Percentiles rank a stretch among this genome's conserved stretches.
These are phyloP conservation scores for Pinna nobilis DNA, from an alignment of 1,140 invertebrate species.

Conservation along the genomic window DNA sequence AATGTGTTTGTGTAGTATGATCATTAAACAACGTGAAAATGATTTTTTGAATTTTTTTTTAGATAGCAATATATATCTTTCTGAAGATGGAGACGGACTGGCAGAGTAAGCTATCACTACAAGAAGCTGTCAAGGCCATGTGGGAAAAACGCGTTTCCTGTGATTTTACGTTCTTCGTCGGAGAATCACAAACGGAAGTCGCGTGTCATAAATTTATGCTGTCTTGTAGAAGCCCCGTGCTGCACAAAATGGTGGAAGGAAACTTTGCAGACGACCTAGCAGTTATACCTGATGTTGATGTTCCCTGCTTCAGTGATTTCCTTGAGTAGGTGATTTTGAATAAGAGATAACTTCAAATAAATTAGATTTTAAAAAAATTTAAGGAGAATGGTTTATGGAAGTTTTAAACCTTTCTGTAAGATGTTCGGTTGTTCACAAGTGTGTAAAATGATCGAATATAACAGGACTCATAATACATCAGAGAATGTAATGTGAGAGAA, in stretches of 20 bases:
- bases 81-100: neutral
- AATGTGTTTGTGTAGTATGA: too few relatives aligned
- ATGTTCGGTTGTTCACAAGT: too few relatives aligned
- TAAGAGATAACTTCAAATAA: neutral
- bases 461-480: too few relatives aligned
- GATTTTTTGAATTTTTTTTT: too few relatives aligned
- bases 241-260: neutral
- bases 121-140: neutral
- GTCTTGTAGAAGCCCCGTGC: neutral
- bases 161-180: slow-evolving; percentile 5
- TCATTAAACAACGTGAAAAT: too few relatives aligned
- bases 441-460: too few relatives aligned
- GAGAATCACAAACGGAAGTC: neutral
- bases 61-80: too few relatives aligned
- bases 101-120: neutral
- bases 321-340: neutral
- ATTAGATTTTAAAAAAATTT: neutral
- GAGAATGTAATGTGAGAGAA: too few relatives aligned
- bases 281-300: neutral
- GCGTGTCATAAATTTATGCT: slow-evolving; percentile 3
- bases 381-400: too few relatives aligned
- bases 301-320: neutral
- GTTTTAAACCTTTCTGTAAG: too few relatives aligned
- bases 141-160: neutral
- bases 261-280: neutral